Evolutionary conservation across 1,140 invertebrate species (phyloP).

Genomic region (Orussus abietinus): DNA sequence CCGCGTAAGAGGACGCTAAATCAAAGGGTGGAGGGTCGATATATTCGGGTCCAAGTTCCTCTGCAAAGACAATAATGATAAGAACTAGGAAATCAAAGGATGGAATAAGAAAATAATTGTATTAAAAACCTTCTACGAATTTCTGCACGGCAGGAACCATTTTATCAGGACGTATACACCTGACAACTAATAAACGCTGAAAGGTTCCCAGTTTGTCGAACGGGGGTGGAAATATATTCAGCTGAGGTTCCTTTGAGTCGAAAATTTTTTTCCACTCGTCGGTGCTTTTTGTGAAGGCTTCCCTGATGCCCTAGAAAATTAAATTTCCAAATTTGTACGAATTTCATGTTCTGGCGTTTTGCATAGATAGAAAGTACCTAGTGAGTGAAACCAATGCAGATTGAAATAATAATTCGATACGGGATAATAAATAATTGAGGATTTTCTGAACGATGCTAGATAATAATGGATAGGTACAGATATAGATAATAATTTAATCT

Average conservation of each 20-base stretch:
- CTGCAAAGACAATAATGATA: conserved; percentile 39
- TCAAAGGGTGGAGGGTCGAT: conserved; percentile 88
- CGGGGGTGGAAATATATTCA: conserved; percentile 61
- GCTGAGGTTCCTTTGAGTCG: conserved; percentile 68
- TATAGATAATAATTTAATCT: not conserved
- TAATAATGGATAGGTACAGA: too few relatives aligned
- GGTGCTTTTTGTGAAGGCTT: conserved; percentile 58
- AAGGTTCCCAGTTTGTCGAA: conserved; percentile 66
- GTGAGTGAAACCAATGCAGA: too few relatives aligned
- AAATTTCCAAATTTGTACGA: conserved; percentile 3
- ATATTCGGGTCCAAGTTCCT: conserved; percentile 73
- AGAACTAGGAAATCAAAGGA: not conserved
- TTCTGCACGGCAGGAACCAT: conserved; percentile 77
- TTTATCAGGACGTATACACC: conserved; percentile 85
- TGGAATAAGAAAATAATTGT: not conserved
- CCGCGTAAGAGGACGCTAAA: conserved; percentile 74
- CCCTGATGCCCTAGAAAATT: conserved; percentile 55
- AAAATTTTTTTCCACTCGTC: conserved; percentile 72
- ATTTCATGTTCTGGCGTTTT: not conserved
- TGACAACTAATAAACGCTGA: conserved; percentile 73
- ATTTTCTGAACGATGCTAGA: too few relatives aligned
- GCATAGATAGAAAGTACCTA: conserved; percentile 1
- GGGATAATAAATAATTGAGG: too few relatives aligned
- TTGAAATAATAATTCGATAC: too few relatives aligned
- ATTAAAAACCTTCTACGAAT: conserved; percentile 63